Evolutionary conservation across 1,140 invertebrate genomes (phyloP), one percentile per base, ranked within the genome.

Genomic region (Lycorma delicatula): DNA sequence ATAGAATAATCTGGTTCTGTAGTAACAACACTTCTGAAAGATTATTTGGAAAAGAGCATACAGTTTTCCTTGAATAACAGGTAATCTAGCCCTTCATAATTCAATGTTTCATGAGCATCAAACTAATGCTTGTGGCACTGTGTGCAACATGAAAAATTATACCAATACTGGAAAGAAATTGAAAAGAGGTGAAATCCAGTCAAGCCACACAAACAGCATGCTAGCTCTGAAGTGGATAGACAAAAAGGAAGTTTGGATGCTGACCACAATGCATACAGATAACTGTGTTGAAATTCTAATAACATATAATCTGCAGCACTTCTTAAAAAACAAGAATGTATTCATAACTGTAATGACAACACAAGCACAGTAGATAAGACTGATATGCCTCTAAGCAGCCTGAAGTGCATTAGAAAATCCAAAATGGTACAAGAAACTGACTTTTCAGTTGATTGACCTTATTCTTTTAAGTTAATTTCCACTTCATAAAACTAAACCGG

Each of bases 381-480:
- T 2, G 67, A 72, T 56, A 68, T 69, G 68, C 58, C 69, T 31
- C 56, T 68, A 16, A 66, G 63, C 23, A 60, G 61, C 2, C 64
- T 72, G 50, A 47, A 64, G 38, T 64, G 63, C 31, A 60, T 69
- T 53, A 59, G 68, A 31, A 72, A 70, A 65, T 60, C 64, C 11
- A 50, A 72, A 70, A 59, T 72, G 72, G 71, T 66, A 72, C 62
- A 70, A 72, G 62, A 74, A 71, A 54, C 62, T 60, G 48, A 64
- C 67, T 54, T 67, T 68, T 26, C 62, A 68, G 60, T 52, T 68
- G 34, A 1, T 69, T n/a, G 64, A 44, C 23, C 23, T 44, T 16
- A 22, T 22, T 20, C 16, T 44, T 20, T 22, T 44, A 44, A 44
- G 23, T 44, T 16, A 16, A 20, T 44, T 44, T 44, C 23, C 41